These are phyloP conservation scores for Netelia inedita DNA, from an alignment of 2,888 invertebrate species.

Conservation along the genomic window DNA sequence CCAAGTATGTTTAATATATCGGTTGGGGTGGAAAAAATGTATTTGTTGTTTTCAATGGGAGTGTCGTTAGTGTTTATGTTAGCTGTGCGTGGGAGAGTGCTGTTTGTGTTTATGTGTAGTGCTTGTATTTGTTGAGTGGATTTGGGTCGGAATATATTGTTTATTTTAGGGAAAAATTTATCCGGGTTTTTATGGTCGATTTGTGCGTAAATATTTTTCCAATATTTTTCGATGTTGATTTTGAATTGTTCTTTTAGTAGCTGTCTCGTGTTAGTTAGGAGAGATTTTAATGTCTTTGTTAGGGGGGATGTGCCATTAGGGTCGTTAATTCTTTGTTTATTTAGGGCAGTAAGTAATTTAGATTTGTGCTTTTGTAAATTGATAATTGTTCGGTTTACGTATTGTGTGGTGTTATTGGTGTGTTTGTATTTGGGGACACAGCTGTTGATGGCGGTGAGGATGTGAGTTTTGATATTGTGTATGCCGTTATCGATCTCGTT, in stretches of 20 bases:
- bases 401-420: conserved; percentile 13
- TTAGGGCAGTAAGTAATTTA: neutral
- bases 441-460: neutral
- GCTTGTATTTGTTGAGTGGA: neutral
- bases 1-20: conserved; percentile 17
- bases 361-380: conserved; percentile 50
- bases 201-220: conserved; percentile 10
- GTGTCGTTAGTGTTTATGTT: neutral
- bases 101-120: conserved; percentile 3
- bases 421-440: neutral
- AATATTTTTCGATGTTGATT: conserved; percentile 26
- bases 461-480: neutral
- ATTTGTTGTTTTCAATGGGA: conserved; percentile 16
- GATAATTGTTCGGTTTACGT: neutral
- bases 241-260: conserved; percentile 1
- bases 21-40: neutral
- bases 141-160: conserved; percentile 50
- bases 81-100: neutral
- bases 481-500: conserved; percentile 2
- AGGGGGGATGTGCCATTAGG: neutral
- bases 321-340: conserved; percentile 1
- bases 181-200: conserved; percentile 36
- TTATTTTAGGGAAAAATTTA: conserved; percentile 85
- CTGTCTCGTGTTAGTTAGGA: conserved; percentile 1
- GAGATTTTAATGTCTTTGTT: neutral